A percentile compares a stretch with the other conserved stretches of the same genome.
These are phyloP conservation scores for Altica lythri DNA, from an alignment of 2,888 invertebrate species.

Conservation along the genomic window DNA sequence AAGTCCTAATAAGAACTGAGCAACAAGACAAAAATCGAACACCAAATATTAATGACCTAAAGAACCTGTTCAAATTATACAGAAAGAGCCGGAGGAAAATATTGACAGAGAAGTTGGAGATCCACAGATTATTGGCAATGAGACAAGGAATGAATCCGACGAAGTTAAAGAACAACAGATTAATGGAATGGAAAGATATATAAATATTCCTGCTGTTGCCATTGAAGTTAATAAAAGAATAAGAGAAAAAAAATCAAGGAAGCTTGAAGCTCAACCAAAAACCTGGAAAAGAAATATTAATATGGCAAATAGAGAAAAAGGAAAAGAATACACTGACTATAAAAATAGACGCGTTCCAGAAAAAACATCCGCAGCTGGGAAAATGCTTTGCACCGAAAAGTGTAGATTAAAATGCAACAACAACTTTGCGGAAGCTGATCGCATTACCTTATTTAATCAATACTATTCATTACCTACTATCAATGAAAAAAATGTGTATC, in stretches of 20 bases:
- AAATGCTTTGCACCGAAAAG: slow-evolving; percentile 27
- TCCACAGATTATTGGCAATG: slow-evolving; percentile 9
- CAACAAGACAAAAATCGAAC: background rate
- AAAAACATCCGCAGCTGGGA: slow-evolving; percentile 26
- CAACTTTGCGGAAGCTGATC: slow-evolving; percentile 22
- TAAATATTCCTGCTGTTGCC: slow-evolving; percentile 17
- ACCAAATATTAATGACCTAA: slow-evolving; percentile 4
- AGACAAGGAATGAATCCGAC: background rate
- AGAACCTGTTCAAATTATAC: background rate
- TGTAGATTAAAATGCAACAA: slow-evolving; percentile 26
- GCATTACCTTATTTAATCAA: slow-evolving; percentile 26
- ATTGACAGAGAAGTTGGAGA: background rate
- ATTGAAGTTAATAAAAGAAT: slow-evolving; percentile 9
- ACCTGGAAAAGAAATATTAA: slow-evolving; percentile 26
- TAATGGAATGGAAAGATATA: slow-evolving; percentile 19
- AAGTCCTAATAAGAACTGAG: background rate
- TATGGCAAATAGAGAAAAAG: slow-evolving; percentile 27
- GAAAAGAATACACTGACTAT: slow-evolving; percentile 27
- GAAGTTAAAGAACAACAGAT: background rate
- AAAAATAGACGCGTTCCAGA: slow-evolving; percentile 28
- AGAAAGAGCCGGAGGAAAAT: slow-evolving; percentile 4
- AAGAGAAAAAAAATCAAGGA: slow-evolving; percentile 23
- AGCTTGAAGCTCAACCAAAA: slow-evolving; percentile 26
- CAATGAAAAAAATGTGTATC: slow-evolving; percentile 24
- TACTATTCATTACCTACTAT: slow-evolving; percentile 27